These are phyloP conservation scores for Takifugu bimaculatus DNA, from an alignment of 2,113 vertebrate genomes.

Conservation along the genomic window DNA sequence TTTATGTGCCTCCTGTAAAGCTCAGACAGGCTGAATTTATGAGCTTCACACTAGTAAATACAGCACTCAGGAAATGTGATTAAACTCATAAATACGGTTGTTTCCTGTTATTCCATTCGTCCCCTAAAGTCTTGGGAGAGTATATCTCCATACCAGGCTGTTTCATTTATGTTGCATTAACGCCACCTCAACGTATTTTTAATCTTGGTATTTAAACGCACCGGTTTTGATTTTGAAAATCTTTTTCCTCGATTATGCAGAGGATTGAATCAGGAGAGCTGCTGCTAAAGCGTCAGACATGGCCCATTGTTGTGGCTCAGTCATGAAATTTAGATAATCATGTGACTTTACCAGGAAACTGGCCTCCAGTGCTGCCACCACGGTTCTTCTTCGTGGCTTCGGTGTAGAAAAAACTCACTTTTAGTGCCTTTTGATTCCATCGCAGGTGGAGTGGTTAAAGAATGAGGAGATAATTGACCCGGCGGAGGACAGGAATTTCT, in stretches of 20 bases:
- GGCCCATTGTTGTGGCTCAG: too few species aligned
- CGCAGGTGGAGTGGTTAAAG: slow-evolving; percentile 93
- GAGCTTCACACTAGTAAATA: slow-evolving; percentile 63
- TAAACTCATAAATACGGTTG: slow-evolving; percentile 64
- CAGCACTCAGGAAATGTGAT: slow-evolving; percentile 72
- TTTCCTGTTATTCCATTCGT: slow-evolving; percentile 48
- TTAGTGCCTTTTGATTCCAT: neutral
- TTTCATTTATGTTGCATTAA: too few species aligned
- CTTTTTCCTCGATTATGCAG: too few species aligned
- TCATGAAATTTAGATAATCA: too few species aligned
- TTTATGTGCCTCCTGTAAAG: slow-evolving; percentile 63
- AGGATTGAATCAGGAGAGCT: too few species aligned
- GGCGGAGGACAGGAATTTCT: slow-evolving; percentile 90
- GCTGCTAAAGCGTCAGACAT: too few species aligned
- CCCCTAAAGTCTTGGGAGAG: slow-evolving; percentile 47
- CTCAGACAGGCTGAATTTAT: slow-evolving; percentile 60
- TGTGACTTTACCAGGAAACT: too few species aligned
- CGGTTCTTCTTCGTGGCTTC: too few species aligned
- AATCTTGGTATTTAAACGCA: too few species aligned
- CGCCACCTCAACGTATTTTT: too few species aligned
- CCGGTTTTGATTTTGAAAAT: too few species aligned
- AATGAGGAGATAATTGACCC: slow-evolving; percentile 93
- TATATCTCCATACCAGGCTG: slow-evolving; percentile 31
- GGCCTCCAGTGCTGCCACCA: too few species aligned
- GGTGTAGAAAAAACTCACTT: neutral